A percentile compares a stretch with the other conserved stretches of the same genome.
Evolutionary conservation across 2,113 vertebrate species (phyloP).

Genomic region (Misgurnus mizolepis): DNA sequence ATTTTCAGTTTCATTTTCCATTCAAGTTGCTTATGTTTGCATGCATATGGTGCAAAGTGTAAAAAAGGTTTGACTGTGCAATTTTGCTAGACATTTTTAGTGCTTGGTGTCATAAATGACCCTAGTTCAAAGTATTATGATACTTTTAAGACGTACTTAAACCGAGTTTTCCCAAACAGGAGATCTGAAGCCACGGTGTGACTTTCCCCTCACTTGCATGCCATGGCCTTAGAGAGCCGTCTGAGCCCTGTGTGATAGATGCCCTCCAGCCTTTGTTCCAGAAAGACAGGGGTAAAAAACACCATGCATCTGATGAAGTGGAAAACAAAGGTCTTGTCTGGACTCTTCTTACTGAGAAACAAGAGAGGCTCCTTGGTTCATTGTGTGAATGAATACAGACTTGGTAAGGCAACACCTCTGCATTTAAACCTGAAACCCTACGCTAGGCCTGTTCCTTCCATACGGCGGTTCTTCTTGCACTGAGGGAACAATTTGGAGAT

Average conservation of each 20-base stretch:
- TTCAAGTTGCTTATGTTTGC: too few species aligned
- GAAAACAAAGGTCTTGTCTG: constrained; percentile 58
- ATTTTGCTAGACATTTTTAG: not conserved
- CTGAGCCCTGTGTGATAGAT: constrained; percentile 36
- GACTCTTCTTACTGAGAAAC: constrained; percentile 57
- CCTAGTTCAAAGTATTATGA: too few species aligned
- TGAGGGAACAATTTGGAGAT: constrained; percentile 50
- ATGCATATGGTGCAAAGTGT: too few species aligned
- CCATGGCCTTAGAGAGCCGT: constrained; percentile 37
- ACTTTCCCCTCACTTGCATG: constrained; percentile 34
- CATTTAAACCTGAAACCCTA: constrained; percentile 59
- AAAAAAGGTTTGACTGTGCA: too few species aligned
- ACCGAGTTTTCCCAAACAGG: not conserved
- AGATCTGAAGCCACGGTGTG: constrained; percentile 26
- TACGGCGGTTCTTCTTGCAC: constrained; percentile 52
- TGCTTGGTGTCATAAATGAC: too few species aligned
- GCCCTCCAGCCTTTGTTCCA: constrained; percentile 46
- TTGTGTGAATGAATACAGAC: constrained; percentile 53
- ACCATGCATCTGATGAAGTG: constrained; percentile 53
- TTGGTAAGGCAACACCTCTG: constrained; percentile 61
- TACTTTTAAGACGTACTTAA: too few species aligned
- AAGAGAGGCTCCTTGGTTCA: constrained; percentile 52
- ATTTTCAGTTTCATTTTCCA: too few species aligned
- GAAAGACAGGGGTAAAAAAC: constrained; percentile 38
- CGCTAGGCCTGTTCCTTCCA: constrained; percentile 41